Evolutionary conservation across 2,888 invertebrate genomes (phyloP).

Genomic region (Calliscelio sp.): DNA sequence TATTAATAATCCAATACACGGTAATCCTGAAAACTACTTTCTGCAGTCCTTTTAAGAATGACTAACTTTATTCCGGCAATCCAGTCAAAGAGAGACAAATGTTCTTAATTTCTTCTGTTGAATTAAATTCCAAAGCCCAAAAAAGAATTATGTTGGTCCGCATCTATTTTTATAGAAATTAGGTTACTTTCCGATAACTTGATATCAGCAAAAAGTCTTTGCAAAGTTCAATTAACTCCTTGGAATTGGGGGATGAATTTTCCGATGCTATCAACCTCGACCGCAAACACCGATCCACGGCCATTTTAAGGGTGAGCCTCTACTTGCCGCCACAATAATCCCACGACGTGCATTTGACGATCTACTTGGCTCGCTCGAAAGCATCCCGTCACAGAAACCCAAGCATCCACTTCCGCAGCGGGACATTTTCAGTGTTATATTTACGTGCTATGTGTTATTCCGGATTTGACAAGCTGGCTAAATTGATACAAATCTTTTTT

Average conservation of each 20-base stretch:
- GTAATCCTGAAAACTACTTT: constrained; percentile 55
- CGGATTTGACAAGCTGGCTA: too few relatives aligned
- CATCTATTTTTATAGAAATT: constrained; percentile 64
- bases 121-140: constrained; percentile 55
- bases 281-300: too few relatives aligned
- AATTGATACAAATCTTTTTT: too few relatives aligned
- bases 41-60: constrained; percentile 40
- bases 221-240: constrained; percentile 64
- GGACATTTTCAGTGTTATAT: too few relatives aligned
- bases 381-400: too few relatives aligned
- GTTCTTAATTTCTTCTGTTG: constrained; percentile 58
- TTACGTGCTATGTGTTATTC: too few relatives aligned
- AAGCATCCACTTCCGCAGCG: too few relatives aligned
- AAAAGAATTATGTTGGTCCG: constrained; percentile 42
- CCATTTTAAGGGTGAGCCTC: too few relatives aligned
- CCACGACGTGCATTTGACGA: too few relatives aligned
- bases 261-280: too few relatives aligned
- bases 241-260: constrained; percentile 47
- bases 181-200: constrained; percentile 63
- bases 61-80: constrained; percentile 42
- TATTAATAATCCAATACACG: constrained; percentile 60
- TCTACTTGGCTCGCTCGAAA: too few relatives aligned
- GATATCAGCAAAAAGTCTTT: constrained; percentile 62
- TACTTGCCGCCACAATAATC: too few relatives aligned
- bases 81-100: constrained; percentile 30